phyloP scores from a whole-genome alignment of 2,797 vertebrate genomes.

The Pangasius sanitwongsei region DNA sequence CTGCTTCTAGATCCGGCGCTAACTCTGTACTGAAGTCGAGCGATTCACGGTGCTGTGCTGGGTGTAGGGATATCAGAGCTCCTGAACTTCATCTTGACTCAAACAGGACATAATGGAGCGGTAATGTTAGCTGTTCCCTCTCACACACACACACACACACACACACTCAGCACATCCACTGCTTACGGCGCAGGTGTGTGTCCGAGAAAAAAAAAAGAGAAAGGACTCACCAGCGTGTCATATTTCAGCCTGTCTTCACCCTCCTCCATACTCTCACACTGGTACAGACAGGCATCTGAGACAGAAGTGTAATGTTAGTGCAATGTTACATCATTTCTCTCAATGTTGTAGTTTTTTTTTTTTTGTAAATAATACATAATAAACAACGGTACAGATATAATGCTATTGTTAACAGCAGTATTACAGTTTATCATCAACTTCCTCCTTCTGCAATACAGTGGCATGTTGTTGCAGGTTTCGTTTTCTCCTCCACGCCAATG shows the following conservation, averaged over 20 bases:
- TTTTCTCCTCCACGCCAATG: too few relatives aligned
- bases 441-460: too few relatives aligned
- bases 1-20: too few relatives aligned
- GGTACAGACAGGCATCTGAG: constrained; percentile 80
- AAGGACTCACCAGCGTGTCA: constrained; percentile 65
- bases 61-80: neutral
- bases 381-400: neutral
- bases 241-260: constrained; percentile 72
- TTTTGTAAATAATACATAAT: neutral
- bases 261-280: constrained; percentile 81
- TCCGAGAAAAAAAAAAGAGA: neutral
- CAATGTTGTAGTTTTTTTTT: fast-evolving
- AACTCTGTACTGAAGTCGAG: too few relatives aligned
- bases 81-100: too few relatives aligned
- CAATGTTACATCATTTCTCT: neutral
- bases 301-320: constrained; percentile 24
- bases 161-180: neutral
- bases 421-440: too few relatives aligned
- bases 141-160: neutral
- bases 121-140: neutral
- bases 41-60: too few relatives aligned
- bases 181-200: neutral
- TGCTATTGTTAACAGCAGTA: too few relatives aligned
- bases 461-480: too few relatives aligned
- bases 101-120: neutral